Evolutionary conservation across 1,140 invertebrate genomes (phyloP), one percentile per base, ranked within the genome.

Genomic region (Bombus picipes): DNA sequence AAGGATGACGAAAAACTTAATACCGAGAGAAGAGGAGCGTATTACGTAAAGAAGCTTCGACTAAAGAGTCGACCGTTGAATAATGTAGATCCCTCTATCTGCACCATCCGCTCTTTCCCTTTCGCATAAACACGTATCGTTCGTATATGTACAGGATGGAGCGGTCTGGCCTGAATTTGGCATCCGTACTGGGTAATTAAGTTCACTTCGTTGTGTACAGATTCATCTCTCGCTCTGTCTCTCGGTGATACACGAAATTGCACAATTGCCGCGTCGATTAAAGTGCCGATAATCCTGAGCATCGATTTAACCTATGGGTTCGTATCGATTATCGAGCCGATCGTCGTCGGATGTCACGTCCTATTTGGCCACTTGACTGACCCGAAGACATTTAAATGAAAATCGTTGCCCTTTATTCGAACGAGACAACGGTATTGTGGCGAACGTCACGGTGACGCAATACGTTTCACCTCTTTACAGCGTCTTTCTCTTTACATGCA

Each of bases 221-320:
- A 15, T 28, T n/a, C 3, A 39, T 10, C 28, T 22, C 82, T 34
- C 41, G 13, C 43, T 59, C 57, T n/a, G 28, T 6, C 59, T 57
- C 32, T 2, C 53, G 22, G 25, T 37, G 79, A 53, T 68, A 87
- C 83, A 74, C 85, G 85, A 87, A 87, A 90, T 85, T 89, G 77
- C 70, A 34, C 73, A 68, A 74, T 80, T 65, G 57, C 66, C 62
- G 62, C 47, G 68, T 34, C 79, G 89, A 89, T 89, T 89, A 90
- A 90, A 90, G 86, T 87, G 81, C 59, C 66, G 85, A 82, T 87
- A 76, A 90, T 88, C 79, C 80, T 39, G 71, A 70, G 79, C 78
- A 86, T 80, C 66, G 87, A 86, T 89, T 90, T 88, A 90, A 90
- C 79, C 75, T 88, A 89, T 72, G 78, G 70, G 78, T 82, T 57